These are phyloP conservation scores for Urocynchramus pylzowi DNA, from an alignment of 2,113 vertebrate species.

Conservation along the genomic window DNA sequence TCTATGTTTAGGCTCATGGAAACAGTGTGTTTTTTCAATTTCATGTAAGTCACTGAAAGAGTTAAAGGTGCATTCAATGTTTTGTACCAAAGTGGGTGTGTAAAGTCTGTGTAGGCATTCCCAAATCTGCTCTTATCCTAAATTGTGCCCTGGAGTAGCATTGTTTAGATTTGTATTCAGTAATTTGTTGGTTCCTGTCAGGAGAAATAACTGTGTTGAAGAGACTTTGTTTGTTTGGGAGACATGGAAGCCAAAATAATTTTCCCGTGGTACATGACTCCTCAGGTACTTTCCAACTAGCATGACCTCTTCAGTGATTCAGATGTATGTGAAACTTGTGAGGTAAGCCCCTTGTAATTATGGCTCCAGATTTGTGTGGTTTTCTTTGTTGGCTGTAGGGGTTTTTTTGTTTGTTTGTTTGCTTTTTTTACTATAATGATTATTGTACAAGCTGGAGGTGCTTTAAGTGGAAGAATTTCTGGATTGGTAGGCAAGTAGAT, in stretches of 20 bases:
- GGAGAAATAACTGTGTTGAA: neutral
- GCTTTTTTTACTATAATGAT: neutral
- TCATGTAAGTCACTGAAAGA: neutral
- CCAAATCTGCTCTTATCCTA: neutral
- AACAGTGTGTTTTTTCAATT: neutral
- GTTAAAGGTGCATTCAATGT: neutral
- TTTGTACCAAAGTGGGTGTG: neutral
- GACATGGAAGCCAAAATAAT: neutral
- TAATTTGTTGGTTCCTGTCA: neutral
- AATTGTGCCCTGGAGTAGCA: neutral
- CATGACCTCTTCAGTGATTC: neutral
- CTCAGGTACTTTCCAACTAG: neutral
- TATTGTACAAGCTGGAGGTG: neutral
- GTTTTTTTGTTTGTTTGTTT: neutral
- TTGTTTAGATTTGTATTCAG: neutral
- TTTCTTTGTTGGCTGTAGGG: too few relatives aligned
- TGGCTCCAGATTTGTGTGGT: neutral
- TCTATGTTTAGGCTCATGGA: neutral
- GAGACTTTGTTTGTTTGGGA: neutral
- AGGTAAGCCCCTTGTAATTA: neutral
- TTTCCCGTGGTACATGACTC: neutral
- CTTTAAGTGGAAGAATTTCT: neutral
- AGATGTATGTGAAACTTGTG: neutral
- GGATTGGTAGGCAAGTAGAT: neutral
- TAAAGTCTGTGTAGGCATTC: neutral